Base-by-base conservation (phyloP, 2,113 vertebrate genomes). In the Acrocephalus kingi region DNA sequence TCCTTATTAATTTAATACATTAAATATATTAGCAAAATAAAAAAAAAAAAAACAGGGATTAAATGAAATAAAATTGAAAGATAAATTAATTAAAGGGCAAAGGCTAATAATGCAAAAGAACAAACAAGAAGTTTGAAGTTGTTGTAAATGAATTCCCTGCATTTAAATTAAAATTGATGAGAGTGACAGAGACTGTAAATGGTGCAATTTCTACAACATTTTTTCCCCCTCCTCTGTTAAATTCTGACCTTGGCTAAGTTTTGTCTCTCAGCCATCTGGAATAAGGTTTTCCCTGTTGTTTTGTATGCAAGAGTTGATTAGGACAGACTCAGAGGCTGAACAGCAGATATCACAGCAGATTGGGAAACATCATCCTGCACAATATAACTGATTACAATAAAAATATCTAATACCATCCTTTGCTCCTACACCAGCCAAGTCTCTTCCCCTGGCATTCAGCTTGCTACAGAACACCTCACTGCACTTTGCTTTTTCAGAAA, bases 351-450 rank as follows among this genome's bases (percentile, higher is more conserved):
- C 49, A 41, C 7, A 79, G 46, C 49, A 92, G 61, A 72, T 22
- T 88, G 92, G 66, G 66, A 89, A 89, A 91, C 61, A 68, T 31
- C 73, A 63, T 45, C 64, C 73, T 72, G 23, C 56, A 78, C 64
- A 87, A 59, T 56, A 45, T 41, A 90, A 52, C 24, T 63, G 68
- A 92, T 95, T 89, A 62, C 90, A 95, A 84, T 62, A 86, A 81
- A 94, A 91, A 61, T 63, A 52, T n/a, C 15, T 52, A 5, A 41
- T 52, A 13, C 35, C 8, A 61, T 49, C 54, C 43, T 37, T 51
- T 62, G 33, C 19, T 79, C 4, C 4, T 28, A 67, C 17, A 49
- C 10, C 39, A 68, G 43, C 49, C 51, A 85, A 67, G 7, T 19
- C 31, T 86, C 84, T 84, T 78, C 25, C 48, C 59, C 24, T 68